These are phyloP conservation scores for Girardia tigrina DNA, from an alignment of 2,888 invertebrate genomes.

Conservation along the genomic window DNA sequence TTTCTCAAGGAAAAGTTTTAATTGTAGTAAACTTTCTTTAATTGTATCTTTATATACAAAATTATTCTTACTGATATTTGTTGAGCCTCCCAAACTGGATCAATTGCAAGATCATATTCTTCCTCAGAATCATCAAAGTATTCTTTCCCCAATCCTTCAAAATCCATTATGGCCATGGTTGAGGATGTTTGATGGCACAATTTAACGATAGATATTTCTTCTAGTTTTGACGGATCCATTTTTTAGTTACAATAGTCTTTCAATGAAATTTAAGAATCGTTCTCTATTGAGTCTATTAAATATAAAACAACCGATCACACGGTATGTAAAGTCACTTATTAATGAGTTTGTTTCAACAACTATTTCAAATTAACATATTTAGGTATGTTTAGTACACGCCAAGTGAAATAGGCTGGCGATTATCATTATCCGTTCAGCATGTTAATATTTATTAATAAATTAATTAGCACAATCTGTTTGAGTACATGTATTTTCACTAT, in stretches of 20 bases:
- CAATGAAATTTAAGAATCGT: not conserved
- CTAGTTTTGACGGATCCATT: not conserved
- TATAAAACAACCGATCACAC: not conserved
- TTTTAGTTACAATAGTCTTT: not conserved
- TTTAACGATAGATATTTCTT: not conserved
- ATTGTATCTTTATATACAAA: too few relatives aligned
- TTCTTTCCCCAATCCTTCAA: not conserved
- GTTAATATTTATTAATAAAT: too few relatives aligned
- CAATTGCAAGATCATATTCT: not conserved
- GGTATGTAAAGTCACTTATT: slow-evolving; percentile 15
- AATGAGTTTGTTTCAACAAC: slow-evolving; percentile 4
- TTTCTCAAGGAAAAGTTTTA: too few relatives aligned
- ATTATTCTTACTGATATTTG: slow-evolving; percentile 3
- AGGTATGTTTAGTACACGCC: slow-evolving; percentile 2
- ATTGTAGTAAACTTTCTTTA: too few relatives aligned
- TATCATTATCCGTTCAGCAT: too few relatives aligned
- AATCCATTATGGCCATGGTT: not conserved
- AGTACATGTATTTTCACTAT: too few relatives aligned
- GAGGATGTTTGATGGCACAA: not conserved
- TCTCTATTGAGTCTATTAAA: slow-evolving; percentile 7
- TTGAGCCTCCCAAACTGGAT: slow-evolving; percentile 1
- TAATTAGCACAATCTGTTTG: not conserved
- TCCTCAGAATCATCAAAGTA: not conserved
- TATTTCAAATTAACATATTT: slow-evolving; percentile 7
- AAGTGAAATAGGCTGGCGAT: not conserved